These are phyloP conservation scores for Phocoena phocoena DNA, from an alignment of 2,113 vertebrate genomes.

Conservation along the genomic window DNA sequence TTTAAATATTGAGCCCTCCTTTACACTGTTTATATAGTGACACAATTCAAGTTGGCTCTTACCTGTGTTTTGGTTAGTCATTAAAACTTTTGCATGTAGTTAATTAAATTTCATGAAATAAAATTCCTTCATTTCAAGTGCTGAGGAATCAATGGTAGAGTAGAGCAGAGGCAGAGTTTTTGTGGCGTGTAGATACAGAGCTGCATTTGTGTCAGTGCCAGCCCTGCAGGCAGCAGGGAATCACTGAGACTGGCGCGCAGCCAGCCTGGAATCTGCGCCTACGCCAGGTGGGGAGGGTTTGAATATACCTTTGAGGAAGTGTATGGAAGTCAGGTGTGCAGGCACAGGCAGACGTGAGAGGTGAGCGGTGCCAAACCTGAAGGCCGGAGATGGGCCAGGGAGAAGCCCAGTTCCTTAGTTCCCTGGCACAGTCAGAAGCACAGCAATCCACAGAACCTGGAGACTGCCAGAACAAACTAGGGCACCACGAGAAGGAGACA, in stretches of 20 bases:
- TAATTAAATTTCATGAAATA: slow-evolving; percentile 62
- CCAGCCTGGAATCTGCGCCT: slow-evolving; percentile 38
- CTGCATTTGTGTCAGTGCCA: slow-evolving; percentile 38
- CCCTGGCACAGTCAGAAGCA: neutral
- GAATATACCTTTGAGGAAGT: slow-evolving; percentile 51
- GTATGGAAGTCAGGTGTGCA: neutral
- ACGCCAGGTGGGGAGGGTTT: neutral
- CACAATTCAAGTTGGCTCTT: neutral
- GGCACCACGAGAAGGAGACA: neutral
- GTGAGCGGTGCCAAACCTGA: neutral
- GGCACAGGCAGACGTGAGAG: neutral
- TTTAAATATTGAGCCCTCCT: slow-evolving; percentile 19
- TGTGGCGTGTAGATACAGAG: slow-evolving; percentile 33
- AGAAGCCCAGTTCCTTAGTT: neutral
- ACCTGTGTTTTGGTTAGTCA: slow-evolving; percentile 30
- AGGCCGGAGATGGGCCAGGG: neutral
- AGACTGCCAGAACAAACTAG: slow-evolving; percentile 12
- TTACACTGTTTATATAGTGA: neutral
- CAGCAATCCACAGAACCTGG: neutral
- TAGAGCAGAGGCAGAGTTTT: slow-evolving; percentile 46
- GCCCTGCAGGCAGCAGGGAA: slow-evolving; percentile 30
- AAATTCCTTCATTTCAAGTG: slow-evolving; percentile 48
- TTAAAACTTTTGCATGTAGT: slow-evolving; percentile 23
- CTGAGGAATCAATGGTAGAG: neutral
- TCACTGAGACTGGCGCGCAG: neutral